Evolutionary conservation across 2,113 vertebrate genomes (phyloP).

Genomic region (Sitta europaea): DNA sequence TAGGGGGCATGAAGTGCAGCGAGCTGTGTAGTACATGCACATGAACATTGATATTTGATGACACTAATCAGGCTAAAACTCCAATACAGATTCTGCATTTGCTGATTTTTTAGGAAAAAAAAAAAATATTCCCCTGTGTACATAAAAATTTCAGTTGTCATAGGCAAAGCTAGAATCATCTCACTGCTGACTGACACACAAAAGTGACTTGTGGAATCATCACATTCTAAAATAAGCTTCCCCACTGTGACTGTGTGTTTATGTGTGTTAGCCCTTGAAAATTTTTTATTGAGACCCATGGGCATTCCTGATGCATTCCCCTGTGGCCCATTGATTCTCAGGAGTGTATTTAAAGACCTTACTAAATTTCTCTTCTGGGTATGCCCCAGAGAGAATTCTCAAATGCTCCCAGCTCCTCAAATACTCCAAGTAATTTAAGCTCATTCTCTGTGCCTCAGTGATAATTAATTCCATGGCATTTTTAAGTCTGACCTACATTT

Average conservation of each 20-base stretch:
- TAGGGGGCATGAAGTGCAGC: not conserved
- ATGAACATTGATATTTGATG: not conserved
- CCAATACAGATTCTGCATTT: not conserved
- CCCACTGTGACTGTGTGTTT: not conserved
- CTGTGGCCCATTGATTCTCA: not conserved
- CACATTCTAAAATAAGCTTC: not conserved
- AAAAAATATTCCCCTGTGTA: not conserved
- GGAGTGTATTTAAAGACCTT: not conserved
- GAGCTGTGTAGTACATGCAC: not conserved
- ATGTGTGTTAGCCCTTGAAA: not conserved
- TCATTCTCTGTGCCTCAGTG: not conserved
- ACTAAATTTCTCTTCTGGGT: not conserved
- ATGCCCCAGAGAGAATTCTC: not conserved
- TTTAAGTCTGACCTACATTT: not conserved
- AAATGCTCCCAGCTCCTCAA: not conserved
- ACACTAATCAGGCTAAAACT: not conserved
- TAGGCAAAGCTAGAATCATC: not conserved
- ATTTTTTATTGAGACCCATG: not conserved
- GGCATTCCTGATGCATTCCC: not conserved
- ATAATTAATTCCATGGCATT: not conserved
- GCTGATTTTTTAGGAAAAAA: not conserved
- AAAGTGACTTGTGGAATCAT: not conserved
- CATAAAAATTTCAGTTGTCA: not conserved
- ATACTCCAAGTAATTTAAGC: not conserved
- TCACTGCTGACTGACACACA: not conserved